Conservation (phyloP, 1,140 invertebrate species). For the Leptopilina clavipes region DNA sequence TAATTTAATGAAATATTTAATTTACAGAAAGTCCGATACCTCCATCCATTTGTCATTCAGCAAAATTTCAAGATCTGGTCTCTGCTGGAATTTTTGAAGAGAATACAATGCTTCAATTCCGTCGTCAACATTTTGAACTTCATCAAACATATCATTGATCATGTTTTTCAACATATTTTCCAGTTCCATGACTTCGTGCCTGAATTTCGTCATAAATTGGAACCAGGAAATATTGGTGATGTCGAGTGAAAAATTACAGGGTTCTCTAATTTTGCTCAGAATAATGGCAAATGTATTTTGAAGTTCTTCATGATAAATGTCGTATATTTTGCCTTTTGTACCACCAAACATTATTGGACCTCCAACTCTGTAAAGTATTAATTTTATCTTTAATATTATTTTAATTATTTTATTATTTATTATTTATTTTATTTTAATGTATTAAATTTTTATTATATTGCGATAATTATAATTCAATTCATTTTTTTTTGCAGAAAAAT, state of each 20-base stretch:
- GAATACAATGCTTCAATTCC: slow-evolving; percentile 81
- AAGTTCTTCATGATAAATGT: slow-evolving; percentile 81
- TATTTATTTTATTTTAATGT: neutral
- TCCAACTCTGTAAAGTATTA: slow-evolving; percentile 3
- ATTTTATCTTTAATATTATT: neutral
- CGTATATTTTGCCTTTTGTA: slow-evolving; percentile 82
- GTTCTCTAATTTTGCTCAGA: slow-evolving; percentile 77
- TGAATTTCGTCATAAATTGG: slow-evolving; percentile 82
- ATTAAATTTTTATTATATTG: slow-evolving; percentile 7
- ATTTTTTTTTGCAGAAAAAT: slow-evolving; percentile 33
- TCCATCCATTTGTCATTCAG: slow-evolving; percentile 80
- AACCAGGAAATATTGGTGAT: slow-evolving; percentile 84
- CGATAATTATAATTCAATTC: neutral
- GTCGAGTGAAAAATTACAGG: slow-evolving; percentile 81
- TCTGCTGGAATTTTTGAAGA: slow-evolving; percentile 81
- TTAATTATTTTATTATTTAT: slow-evolving; percentile 35
- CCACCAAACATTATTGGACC: slow-evolving; percentile 77
- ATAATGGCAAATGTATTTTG: slow-evolving; percentile 51
- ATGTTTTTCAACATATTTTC: slow-evolving; percentile 81
- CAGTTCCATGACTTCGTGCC: slow-evolving; percentile 78
- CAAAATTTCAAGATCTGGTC: slow-evolving; percentile 78
- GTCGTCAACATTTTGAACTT: slow-evolving; percentile 81
- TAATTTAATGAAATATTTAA: neutral
- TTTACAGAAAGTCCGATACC: slow-evolving; percentile 58
- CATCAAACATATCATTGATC: slow-evolving; percentile 81